Base-by-base conservation (phyloP, 2,888 invertebrate species). In the Eilema depressum region DNA sequence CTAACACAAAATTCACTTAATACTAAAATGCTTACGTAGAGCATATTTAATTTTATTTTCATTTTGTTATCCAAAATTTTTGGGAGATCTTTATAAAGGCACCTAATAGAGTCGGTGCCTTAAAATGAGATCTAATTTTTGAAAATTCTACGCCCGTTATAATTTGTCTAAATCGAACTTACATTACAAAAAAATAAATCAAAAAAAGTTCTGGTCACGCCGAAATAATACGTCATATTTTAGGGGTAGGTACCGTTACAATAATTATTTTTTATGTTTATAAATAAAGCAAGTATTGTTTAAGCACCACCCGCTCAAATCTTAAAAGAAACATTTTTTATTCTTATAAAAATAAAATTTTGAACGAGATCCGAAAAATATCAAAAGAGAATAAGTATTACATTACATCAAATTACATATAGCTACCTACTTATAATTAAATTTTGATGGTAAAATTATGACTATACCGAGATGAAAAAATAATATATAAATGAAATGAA, bases 101-200 rank as follows among this genome's bases (percentile, higher is more conserved):
- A 89, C 83, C 84, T 82, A 84, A 81, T 84, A 83, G 77, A 76
- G 71, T 67, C 26, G 81, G 75, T 86, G 90, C 92, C 92, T 86
- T 83, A 87, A 85, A 89, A 92, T 94, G 95, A 95, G 95, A 94
- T 94, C 94, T 91, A 89, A 88, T 90, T 92, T 91, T 93, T 92
- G 90, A 91, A 90, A 91, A 87, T 88, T 88, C 88, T 86, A 89
- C 89, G 84, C 89, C 88, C 85, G 80, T 88, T 85, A 83, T 82
- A 57, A 83, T 89, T 91, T 91, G 90, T 90, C 91, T 91, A 91
- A 89, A 81, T 75, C 71, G 77, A 83, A 79, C 82, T 82, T 82
- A 87, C 41, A 74, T 79, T 85, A 86, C 80, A 84, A 85, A 86
- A n/a, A 86, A 66, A 85, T 81, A 84, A 82, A 84, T 83, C 83